Conservation (phyloP, 2,888 invertebrate genomes). For the Nebria salina region DNA sequence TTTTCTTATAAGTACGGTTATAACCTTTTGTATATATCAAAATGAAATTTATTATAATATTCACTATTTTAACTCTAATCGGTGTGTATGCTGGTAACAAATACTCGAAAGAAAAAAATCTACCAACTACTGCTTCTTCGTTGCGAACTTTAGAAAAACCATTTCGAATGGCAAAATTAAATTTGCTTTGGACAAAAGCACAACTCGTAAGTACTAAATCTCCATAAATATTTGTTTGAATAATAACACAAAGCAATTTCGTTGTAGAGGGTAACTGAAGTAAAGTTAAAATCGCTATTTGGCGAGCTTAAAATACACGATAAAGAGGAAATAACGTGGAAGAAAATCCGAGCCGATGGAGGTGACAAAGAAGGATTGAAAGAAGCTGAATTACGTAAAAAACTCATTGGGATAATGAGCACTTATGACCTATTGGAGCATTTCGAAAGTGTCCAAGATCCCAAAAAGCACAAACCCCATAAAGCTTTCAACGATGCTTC, state of each 20-base stretch:
- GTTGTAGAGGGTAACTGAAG: constrained; percentile 79
- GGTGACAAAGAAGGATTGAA: constrained; percentile 87
- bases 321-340: constrained; percentile 88
- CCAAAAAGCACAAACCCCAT: constrained; percentile 68
- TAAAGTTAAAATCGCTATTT: constrained; percentile 85
- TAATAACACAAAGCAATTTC: constrained; percentile 41
- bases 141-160: constrained; percentile 82
- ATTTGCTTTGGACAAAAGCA: constrained; percentile 90
- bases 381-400: constrained; percentile 82
- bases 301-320: constrained; percentile 92
- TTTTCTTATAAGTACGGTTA: too few relatives aligned
- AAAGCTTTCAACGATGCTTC: constrained; percentile 62
- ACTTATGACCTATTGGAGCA: constrained; percentile 83
- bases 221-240: background rate
- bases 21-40: too few relatives aligned
- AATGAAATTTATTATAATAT: too few relatives aligned
- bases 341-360: constrained; percentile 82
- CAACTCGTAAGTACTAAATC: constrained; percentile 73
- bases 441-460: constrained; percentile 75
- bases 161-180: constrained; percentile 90
- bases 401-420: constrained; percentile 83
- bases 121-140: constrained; percentile 59
- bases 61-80: background rate
- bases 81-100: constrained; percentile 63
- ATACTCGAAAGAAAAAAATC: constrained; percentile 71